Conservation (phyloP, 2,888 invertebrate genomes). For the Candidula unifasciata region DNA sequence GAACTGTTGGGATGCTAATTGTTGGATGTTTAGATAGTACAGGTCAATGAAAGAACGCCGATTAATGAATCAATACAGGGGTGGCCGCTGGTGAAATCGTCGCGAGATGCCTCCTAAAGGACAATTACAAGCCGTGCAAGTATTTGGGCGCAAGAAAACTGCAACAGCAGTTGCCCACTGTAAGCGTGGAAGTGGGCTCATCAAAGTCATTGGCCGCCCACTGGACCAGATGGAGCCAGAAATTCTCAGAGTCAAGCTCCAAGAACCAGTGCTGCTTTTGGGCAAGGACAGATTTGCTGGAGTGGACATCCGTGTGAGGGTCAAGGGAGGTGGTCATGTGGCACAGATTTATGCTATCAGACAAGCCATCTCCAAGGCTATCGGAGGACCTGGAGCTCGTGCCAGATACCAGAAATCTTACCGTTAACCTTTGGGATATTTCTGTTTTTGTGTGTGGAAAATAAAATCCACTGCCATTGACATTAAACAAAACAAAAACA, state of each 20-base stretch:
- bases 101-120: slow-evolving; percentile 67
- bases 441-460: too few species aligned
- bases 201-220: slow-evolving; percentile 98
- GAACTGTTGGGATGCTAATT: too few species aligned
- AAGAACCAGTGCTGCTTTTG: slow-evolving; percentile 80
- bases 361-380: too few species aligned
- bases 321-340: slow-evolving; percentile 98
- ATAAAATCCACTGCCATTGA: too few species aligned
- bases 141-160: slow-evolving; percentile 86
- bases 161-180: slow-evolving; percentile 99
- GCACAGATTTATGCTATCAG: slow-evolving; percentile 90
- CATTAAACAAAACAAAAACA: too few species aligned
- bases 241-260: slow-evolving; percentile 84
- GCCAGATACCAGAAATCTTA: too few species aligned
- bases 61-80: too few species aligned
- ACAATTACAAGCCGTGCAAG: slow-evolving; percentile 85
- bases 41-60: too few species aligned
- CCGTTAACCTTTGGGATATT: too few species aligned
- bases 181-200: slow-evolving; percentile 94
- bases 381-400: too few species aligned
- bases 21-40: too few species aligned
- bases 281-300: slow-evolving; percentile 93
- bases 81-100: too few species aligned
- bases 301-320: slow-evolving; percentile 97
- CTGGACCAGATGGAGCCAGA: slow-evolving; percentile 96